Conservation (phyloP, 2,888 invertebrate genomes). For the Ferrisia virgata region DNA sequence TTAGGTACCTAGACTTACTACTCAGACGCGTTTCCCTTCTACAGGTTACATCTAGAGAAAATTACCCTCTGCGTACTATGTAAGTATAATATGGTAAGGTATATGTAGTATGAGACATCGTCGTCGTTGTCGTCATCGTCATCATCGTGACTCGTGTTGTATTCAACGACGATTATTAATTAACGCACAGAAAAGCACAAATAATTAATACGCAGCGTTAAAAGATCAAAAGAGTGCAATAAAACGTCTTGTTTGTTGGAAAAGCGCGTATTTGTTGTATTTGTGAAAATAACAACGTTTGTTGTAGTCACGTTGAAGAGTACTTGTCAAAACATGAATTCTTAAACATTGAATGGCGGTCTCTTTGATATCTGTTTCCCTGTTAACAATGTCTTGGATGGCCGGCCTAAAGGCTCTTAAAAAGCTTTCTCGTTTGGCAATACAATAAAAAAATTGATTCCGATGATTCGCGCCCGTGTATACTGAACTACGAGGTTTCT, state of each 20-base stretch:
- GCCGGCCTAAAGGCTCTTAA: conserved; percentile 40
- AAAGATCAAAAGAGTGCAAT: conserved; percentile 42
- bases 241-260: conserved; percentile 23
- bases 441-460: conserved; percentile 37
- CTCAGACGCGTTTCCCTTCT: background rate
- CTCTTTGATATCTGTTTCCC: conserved; percentile 36
- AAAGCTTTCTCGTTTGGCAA: conserved; percentile 25
- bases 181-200: conserved; percentile 39
- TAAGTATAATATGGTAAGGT: no score
- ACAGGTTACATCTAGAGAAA: background rate
- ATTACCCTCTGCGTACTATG: background rate
- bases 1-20: background rate
- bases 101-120: background rate
- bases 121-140: no score
- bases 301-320: conserved; percentile 46
- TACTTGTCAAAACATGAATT: conserved; percentile 44
- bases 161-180: conserved; percentile 18
- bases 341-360: conserved; percentile 42
- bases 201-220: conserved; percentile 42
- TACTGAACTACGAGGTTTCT: no score
- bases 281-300: conserved; percentile 46
- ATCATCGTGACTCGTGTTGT: background rate
- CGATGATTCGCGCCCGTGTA: background rate
- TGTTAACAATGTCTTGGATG: conserved; percentile 41
- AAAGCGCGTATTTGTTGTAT: conserved; percentile 40